Conservation (phyloP, 2,888 invertebrate species). For the Linhomoeus sp. region DNA sequence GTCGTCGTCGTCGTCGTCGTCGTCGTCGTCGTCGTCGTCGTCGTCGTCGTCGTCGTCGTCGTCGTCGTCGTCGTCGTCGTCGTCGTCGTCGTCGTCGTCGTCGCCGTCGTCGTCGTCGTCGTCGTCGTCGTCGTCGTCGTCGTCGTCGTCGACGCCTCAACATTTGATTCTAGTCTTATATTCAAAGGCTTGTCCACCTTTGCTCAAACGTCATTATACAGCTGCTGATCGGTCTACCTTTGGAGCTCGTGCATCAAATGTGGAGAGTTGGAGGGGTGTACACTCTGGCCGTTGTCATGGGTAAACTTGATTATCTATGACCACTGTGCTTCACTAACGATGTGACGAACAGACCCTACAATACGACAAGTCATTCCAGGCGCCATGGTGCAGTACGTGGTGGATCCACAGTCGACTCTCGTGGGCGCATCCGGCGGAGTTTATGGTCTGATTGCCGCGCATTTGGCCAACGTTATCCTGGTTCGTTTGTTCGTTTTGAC, state of each 20-base stretch:
- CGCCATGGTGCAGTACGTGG: slow-evolving; percentile 27
- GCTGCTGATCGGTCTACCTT: slow-evolving; percentile 1
- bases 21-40: too few relatives aligned
- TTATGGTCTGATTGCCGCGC: slow-evolving; percentile 30
- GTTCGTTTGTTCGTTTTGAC: too few relatives aligned
- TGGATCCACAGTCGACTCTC: slow-evolving; percentile 25
- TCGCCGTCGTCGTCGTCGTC: too few relatives aligned
- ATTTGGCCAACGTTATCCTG: slow-evolving; percentile 30
- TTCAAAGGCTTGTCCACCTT: slow-evolving; percentile 23
- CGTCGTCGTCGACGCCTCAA: too few relatives aligned
- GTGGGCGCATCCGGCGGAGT: slow-evolving; percentile 32
- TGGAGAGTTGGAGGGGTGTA: slow-evolving; percentile 20
- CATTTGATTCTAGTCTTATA: too few relatives aligned
- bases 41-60: too few relatives aligned
- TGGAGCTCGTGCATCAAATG: slow-evolving; percentile 4
- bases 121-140: too few relatives aligned
- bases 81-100: too few relatives aligned
- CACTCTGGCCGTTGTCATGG: slow-evolving; percentile 21
- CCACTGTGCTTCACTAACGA: background rate
- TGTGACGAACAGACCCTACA: background rate
- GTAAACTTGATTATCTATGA: slow-evolving; percentile 11
- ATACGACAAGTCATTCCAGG: background rate
- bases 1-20: too few relatives aligned
- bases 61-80: too few relatives aligned
- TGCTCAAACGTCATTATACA: slow-evolving; percentile 7